Percentiles rank a stretch among this genome's conserved stretches.
Conservation (phyloP, 2,888 invertebrate species). For the Synergus laeviventris region DNA sequence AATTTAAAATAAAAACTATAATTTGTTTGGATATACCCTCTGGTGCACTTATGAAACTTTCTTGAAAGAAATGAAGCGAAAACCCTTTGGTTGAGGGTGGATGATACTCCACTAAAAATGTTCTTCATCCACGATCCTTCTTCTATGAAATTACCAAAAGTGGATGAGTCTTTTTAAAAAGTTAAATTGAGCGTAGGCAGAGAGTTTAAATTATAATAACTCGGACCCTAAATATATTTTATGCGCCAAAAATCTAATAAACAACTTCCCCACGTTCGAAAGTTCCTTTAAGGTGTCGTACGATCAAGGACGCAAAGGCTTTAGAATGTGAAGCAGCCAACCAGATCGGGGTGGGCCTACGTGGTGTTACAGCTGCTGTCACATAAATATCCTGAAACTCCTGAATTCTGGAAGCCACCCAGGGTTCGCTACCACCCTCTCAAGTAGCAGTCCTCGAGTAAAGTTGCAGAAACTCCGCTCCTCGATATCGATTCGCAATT, state of each 20-base stretch:
- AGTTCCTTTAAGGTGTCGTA: conserved; percentile 3
- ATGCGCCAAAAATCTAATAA: background rate
- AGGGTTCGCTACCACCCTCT: conserved; percentile 53
- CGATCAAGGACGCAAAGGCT: conserved; percentile 44
- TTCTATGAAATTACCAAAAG: background rate
- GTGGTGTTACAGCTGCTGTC: conserved; percentile 71
- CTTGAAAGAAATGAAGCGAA: too few species aligned
- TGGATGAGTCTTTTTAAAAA: conserved; percentile 1
- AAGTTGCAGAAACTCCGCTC: conserved; percentile 70
- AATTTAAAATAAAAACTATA: too few species aligned
- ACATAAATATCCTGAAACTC: conserved; percentile 74
- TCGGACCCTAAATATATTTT: background rate
- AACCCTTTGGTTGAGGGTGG: too few species aligned
- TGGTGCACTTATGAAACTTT: too few species aligned
- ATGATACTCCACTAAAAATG: too few species aligned
- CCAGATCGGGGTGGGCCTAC: conserved; percentile 52
- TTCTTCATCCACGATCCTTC: too few species aligned
- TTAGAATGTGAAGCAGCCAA: conserved; percentile 61
- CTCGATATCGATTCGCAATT: conserved; percentile 72
- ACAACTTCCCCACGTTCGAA: conserved; percentile 1
- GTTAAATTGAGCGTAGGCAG: background rate
- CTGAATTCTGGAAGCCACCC: conserved; percentile 66
- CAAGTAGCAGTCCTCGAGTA: conserved; percentile 52
- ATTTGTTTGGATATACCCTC: too few species aligned
- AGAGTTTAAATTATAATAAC: background rate